Percentiles rank a stretch among this genome's conserved stretches.
phyloP scores from a whole-genome alignment of 2,797 vertebrate species.

The Furcifer pardalis region DNA sequence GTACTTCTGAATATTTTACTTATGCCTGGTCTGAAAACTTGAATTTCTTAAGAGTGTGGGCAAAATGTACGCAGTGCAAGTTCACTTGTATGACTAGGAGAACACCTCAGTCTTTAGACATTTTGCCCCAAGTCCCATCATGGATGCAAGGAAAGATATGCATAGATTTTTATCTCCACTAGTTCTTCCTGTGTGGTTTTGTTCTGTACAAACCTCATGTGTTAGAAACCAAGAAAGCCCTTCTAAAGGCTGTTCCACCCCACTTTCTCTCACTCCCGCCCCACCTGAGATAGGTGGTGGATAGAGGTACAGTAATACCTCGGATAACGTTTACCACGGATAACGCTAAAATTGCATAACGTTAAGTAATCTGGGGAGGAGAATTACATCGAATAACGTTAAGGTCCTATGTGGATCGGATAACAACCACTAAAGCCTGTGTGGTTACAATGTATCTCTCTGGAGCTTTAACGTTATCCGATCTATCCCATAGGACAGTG shows the following conservation, averaged over 20 bases:
- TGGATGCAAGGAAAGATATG: not conserved
- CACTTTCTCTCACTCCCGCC: not conserved
- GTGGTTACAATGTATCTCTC: too few species aligned
- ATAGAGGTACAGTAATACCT: too few species aligned
- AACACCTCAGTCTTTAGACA: not conserved
- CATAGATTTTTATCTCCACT: not conserved
- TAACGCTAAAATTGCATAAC: too few species aligned
- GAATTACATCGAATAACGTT: too few species aligned
- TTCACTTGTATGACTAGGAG: not conserved
- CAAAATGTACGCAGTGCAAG: not conserved
- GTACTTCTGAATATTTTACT: constrained; percentile 18
- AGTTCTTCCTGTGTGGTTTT: not conserved
- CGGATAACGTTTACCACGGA: too few species aligned
- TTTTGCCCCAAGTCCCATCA: not conserved
- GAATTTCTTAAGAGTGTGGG: not conserved
- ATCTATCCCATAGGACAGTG: too few species aligned
- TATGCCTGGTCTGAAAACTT: not conserved
- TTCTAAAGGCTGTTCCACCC: not conserved
- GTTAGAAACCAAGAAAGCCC: not conserved
- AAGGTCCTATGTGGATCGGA: too few species aligned
- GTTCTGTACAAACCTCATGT: not conserved
- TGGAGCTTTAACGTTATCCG: too few species aligned
- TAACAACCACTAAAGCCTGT: too few species aligned
- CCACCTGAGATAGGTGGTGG: not conserved
- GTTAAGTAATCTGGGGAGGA: too few species aligned